Evolutionary conservation across 2,888 invertebrate genomes (phyloP), one percentile per base, ranked within the genome.

Genomic region (Pyrochroa serraticornis): DNA sequence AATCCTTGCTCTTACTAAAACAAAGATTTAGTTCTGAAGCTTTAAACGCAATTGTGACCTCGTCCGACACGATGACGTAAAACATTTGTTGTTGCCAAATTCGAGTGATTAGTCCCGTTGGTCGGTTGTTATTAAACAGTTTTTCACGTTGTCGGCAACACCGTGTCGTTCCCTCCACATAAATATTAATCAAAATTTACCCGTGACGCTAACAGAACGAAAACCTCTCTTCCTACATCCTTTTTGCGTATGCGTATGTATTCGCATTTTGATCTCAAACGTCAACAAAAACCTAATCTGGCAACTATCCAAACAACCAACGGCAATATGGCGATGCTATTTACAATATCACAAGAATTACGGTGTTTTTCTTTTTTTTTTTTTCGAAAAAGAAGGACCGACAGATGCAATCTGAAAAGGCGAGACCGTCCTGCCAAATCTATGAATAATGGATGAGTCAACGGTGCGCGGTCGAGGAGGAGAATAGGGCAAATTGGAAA

Each of bases 401-500:
- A 5, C 3, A 22, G 42, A 42, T 30, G 54, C 54, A 54, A 54
- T 54, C 54, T 54, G 46, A 38, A 39, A 46, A 54, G 54, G 46
- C 37, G 53, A 37, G 39, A 33, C 52, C 38, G 52, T 9, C 52
- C 22, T 22, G 22, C 22, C 38, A 52, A 45, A 45, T 32, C 54
- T 37, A 52, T 58, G 47, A 58, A 58, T 58, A 42, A 58, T 52
- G 58, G 43, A 58, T 58, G 52, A 58, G 34, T 34, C 10, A 10
- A 31, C n/a, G 34, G 30, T 34, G 51, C 31, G 42, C 32, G 13
- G 39, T 30, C 34, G 37, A 35, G 36, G 10, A 43, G 13, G 35
- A 51, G 58, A 56, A 44, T 39, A 39, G 49, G 41, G 36, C 49
- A 58, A 58, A 58, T 60, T 49, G 55, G 46, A 60, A 63, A 60